A percentile compares a stretch with the other conserved stretches of the same genome.
Evolutionary conservation across 2,113 vertebrate genomes (phyloP).

Genomic region (Helogale parvula): DNA sequence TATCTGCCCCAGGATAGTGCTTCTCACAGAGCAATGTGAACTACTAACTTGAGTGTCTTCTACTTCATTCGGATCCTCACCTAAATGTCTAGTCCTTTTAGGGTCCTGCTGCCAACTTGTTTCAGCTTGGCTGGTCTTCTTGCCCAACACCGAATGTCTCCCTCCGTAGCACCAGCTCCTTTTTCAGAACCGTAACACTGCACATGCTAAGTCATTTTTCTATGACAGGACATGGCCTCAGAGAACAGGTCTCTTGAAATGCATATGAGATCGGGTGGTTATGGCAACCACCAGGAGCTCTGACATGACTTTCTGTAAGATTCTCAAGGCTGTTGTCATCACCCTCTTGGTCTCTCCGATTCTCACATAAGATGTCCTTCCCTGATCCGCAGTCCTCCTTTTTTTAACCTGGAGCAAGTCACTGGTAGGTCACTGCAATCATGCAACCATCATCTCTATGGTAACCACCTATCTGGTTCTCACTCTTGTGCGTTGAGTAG

Average conservation of each 20-base stretch:
- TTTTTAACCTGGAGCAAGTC: background rate
- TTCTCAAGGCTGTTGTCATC: background rate
- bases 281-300: rapidly evolving
- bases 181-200: background rate
- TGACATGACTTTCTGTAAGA: background rate
- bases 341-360: background rate
- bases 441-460: background rate
- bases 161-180: background rate
- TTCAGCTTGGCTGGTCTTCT: background rate
- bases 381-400: too few relatives aligned
- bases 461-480: background rate
- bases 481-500: background rate
- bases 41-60: background rate
- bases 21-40: background rate
- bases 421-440: background rate
- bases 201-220: background rate
- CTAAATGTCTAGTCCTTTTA: background rate
- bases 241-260: background rate
- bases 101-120: too few relatives aligned
- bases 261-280: rapidly evolving
- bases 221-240: too few relatives aligned
- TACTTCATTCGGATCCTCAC: background rate
- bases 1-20: too few relatives aligned
- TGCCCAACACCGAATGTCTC: background rate
- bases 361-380: rapidly evolving